These are phyloP conservation scores for Neopelma chrysocephalum DNA, from an alignment of 2,797 vertebrate species.

Conservation along the genomic window DNA sequence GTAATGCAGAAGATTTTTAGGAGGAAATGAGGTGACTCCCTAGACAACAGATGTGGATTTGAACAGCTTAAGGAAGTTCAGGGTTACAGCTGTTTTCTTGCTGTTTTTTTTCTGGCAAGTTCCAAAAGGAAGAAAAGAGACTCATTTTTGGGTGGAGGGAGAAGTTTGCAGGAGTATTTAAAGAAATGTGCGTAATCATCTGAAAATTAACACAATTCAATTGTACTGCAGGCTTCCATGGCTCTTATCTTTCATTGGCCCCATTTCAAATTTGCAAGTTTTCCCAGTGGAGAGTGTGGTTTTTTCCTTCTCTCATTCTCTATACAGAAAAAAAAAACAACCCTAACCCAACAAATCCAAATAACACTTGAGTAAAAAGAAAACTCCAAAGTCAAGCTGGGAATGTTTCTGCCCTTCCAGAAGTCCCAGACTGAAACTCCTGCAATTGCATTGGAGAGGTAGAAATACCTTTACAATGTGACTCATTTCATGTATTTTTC, in stretches of 20 bases:
- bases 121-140: background rate
- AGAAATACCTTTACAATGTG: background rate
- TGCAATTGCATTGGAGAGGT: background rate
- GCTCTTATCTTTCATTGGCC: conserved; percentile 31
- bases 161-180: background rate
- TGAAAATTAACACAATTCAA: conserved; percentile 11
- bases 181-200: conserved; percentile 3
- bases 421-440: background rate
- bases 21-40: conserved; percentile 34
- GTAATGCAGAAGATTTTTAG: background rate
- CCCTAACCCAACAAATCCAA: background rate
- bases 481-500: background rate
- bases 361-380: background rate
- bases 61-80: conserved; percentile 8
- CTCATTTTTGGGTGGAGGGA: background rate
- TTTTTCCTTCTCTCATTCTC: background rate
- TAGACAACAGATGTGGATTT: conserved; percentile 12
- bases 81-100: background rate
- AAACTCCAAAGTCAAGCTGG: background rate
- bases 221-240: background rate
- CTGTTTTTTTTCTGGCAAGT: background rate
- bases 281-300: background rate
- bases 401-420: background rate
- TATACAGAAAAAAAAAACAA: background rate
- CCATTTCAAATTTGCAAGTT: background rate